Percentiles rank a stretch among this genome's conserved stretches.
phyloP scores from a whole-genome alignment of 2,113 vertebrate genomes.

The Passer domesticus region DNA sequence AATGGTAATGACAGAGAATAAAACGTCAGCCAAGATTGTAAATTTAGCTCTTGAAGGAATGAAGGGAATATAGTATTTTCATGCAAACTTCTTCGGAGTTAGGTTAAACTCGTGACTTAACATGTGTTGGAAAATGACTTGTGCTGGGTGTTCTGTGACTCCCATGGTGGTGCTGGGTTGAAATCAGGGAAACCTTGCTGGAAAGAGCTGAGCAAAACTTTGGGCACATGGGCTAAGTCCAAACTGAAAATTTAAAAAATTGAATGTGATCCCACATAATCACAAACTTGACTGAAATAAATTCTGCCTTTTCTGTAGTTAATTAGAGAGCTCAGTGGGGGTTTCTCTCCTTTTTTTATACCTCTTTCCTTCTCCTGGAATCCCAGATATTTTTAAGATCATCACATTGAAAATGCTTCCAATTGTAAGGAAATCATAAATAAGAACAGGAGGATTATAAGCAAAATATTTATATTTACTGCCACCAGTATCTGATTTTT shows the following conservation, averaged over 20 bases:
- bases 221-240: not conserved
- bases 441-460: not conserved
- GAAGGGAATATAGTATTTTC: not conserved
- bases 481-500: slow-evolving; percentile 6
- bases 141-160: not conserved
- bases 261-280: not conserved
- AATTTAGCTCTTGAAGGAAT: not conserved
- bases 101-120: not conserved
- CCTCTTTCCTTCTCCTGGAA: not conserved
- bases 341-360: not conserved
- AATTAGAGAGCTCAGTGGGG: not conserved
- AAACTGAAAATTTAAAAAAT: not conserved
- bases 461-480: slow-evolving; percentile 47
- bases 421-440: not conserved
- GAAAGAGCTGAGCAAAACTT: not conserved
- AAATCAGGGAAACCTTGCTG: not conserved
- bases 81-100: not conserved
- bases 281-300: not conserved
- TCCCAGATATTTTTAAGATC: not conserved
- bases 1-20: not conserved
- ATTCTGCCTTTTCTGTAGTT: not conserved
- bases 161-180: not conserved
- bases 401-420: not conserved
- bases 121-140: not conserved
- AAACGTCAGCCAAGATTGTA: not conserved